phyloP scores from a whole-genome alignment of 2,113 vertebrate species.

The Chaetodon trifascialis region DNA sequence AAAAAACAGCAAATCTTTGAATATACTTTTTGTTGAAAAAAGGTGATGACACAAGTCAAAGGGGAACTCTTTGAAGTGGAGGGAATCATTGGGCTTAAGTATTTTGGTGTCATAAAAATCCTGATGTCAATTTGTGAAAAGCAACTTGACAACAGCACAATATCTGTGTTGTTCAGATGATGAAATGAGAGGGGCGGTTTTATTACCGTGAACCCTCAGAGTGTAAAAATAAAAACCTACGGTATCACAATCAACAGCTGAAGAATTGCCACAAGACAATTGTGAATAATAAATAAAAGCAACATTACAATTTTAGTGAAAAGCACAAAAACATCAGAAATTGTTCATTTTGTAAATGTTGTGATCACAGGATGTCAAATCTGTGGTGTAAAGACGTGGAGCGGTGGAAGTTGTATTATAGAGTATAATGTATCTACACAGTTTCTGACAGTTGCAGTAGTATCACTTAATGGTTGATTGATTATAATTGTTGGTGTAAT shows the following conservation, averaged over 20 bases:
- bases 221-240: neutral
- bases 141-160: neutral
- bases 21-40: neutral
- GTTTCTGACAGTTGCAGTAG: neutral
- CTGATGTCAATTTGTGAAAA: neutral
- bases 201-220: neutral
- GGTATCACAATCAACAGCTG: neutral
- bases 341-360: neutral
- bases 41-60: neutral
- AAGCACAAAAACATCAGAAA: neutral
- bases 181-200: neutral
- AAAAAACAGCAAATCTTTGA: neutral
- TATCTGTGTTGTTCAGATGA: neutral
- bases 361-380: neutral
- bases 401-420: neutral
- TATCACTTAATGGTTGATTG: slow-evolving; percentile 8
- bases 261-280: neutral
- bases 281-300: neutral
- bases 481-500: slow-evolving; percentile 25
- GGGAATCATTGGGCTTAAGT: neutral
- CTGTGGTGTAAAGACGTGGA: neutral
- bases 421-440: neutral
- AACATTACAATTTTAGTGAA: neutral
- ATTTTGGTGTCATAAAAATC: neutral
- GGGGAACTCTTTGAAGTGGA: neutral